Base-by-base conservation (phyloP, 2,888 invertebrate genomes). In the Phortica magna region DNA sequence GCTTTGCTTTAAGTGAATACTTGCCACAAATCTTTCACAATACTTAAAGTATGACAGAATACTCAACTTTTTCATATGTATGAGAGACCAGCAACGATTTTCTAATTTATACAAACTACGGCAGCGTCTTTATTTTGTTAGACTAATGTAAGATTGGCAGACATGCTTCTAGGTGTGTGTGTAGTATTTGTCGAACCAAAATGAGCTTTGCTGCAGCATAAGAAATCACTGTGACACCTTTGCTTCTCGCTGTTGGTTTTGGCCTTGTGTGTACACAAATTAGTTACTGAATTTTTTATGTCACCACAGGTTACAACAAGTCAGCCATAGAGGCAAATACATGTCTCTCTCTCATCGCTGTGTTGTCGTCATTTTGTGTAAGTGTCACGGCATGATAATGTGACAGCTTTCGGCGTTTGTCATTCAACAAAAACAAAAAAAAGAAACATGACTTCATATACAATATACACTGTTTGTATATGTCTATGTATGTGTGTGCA, bases 251-350 rank as follows among this genome's bases (percentile, higher is more conserved):
- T 70, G 68, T 48, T 48, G 65, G 48, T 6, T 9, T 67, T 81
- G 81, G 79, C 65, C 75, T 78, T 78, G 78, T 77, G 79, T 77
- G 59, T 76, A 77, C 68, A 76, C 84, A 83, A 85, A 85, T 87
- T 85, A 85, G 84, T 82, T 84, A 78, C 70, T 87, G 81, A 80
- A 87, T 85, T 83, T 85, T 84, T 77, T 79, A 84, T 83, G 80
- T 80, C 73, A 75, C 79, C 78, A 73, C 73, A 67, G 79, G 77
- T 71, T 71, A 71, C 70, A 53, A 31, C 70, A 53, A 53, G 59
- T 64, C 48, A 31, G 31, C 55, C 55, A 43, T 12, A 67, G n/a
- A 39, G 42, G 14, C 42, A 61, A 61, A 22, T 22, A 48, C 9
- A 10, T 65, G 10, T n/a, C 7, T 41, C n/a, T n/a, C n/a, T n/a